phyloP scores from a whole-genome alignment of 2,888 invertebrate species.

The Polydrusus pterygomalis region DNA sequence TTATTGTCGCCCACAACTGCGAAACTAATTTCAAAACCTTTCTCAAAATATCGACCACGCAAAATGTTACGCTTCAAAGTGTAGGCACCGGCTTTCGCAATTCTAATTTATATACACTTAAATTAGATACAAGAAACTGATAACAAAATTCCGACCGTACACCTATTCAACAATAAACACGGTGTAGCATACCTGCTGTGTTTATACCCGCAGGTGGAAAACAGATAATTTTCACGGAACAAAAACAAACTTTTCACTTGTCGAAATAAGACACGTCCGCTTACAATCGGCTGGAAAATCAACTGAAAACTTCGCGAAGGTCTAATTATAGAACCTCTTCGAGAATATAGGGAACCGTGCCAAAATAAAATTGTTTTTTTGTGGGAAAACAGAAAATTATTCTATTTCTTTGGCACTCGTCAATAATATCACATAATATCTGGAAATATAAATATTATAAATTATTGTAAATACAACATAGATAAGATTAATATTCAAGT shows the following conservation, averaged over 20 bases:
- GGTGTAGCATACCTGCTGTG: constrained; percentile 27
- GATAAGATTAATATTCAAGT: constrained; percentile 12
- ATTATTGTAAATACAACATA: neutral
- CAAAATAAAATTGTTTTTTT: constrained; percentile 41
- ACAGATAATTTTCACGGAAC: constrained; percentile 38
- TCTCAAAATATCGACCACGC: constrained; percentile 23
- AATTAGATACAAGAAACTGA: neutral
- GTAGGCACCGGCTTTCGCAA: neutral
- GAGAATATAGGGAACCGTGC: constrained; percentile 47
- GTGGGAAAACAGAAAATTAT: constrained; percentile 11
- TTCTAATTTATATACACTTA: neutral
- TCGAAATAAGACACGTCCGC: constrained; percentile 42
- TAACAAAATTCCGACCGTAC: neutral
- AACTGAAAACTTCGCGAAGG: constrained; percentile 51
- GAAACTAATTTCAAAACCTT: neutral
- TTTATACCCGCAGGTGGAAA: constrained; percentile 26
- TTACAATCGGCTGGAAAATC: constrained; percentile 49
- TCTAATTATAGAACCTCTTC: constrained; percentile 61
- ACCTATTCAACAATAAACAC: constrained; percentile 4
- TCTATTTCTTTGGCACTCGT: constrained; percentile 15
- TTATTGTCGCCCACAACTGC: neutral
- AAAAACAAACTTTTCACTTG: constrained; percentile 49
- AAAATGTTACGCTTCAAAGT: neutral
- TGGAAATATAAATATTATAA: neutral
- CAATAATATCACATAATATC: neutral